phyloP scores from a whole-genome alignment of 2,113 vertebrate species.

The Lynx canadensis region DNA sequence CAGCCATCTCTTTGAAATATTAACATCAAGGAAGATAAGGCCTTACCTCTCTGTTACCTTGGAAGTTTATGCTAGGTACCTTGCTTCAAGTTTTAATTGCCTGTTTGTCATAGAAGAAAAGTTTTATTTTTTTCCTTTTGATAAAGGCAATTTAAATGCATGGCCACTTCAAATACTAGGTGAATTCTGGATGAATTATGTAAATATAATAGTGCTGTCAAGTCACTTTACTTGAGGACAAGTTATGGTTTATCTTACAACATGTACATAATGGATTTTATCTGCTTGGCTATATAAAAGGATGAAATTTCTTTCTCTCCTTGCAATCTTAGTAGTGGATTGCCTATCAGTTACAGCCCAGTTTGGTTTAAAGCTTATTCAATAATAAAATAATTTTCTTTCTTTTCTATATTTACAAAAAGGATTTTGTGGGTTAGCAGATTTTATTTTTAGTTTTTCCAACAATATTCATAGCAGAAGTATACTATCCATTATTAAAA shows the following conservation, averaged over 20 bases:
- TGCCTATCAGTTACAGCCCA: neutral
- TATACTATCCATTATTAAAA: neutral
- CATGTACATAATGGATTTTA: neutral
- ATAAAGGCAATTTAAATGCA: neutral
- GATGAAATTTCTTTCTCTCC: neutral
- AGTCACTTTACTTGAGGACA: neutral
- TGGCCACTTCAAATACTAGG: neutral
- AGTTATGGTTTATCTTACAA: neutral
- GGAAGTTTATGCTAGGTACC: neutral
- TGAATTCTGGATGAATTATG: neutral
- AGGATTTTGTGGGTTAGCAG: neutral
- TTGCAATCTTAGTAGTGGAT: neutral
- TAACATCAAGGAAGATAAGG: neutral
- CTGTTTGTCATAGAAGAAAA: neutral
- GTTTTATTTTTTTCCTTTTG: neutral
- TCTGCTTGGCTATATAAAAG: neutral
- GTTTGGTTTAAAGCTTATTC: neutral
- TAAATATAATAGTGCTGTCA: neutral
- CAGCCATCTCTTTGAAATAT: neutral
- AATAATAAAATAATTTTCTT: neutral
- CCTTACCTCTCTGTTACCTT: neutral
- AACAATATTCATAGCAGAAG: neutral
- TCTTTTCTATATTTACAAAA: neutral
- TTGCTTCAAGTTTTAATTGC: neutral
- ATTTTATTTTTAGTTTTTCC: conserved; percentile 6